Evolutionary conservation across 2,888 invertebrate genomes (phyloP), one percentile per base, ranked within the genome.

Genomic region (Rhingia rostrata): DNA sequence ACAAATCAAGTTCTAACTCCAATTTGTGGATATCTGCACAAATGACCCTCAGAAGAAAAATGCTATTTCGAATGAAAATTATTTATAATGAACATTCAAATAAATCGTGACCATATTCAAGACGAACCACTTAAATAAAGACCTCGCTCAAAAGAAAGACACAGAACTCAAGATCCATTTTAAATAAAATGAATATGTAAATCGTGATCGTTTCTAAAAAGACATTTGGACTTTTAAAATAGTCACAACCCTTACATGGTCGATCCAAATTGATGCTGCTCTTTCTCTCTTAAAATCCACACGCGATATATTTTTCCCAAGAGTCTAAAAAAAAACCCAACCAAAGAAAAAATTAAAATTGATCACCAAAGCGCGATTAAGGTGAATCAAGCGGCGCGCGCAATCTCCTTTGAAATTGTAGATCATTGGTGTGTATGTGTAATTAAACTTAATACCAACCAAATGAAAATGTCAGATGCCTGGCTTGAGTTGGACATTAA

Each of bases 401-500:
- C 60, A 39, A 67, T 61, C 45, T 66, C 56, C 64, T 83, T 69
- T 66, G 63, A 73, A 83, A 78, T 54, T 78, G 30, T 56, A 73
- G 56, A 83, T 79, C 73, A 51, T 51, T 49, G 32, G 22, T 43
- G 12, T 45, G 12, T 43, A 12, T 49, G 32, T 83, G 83, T 83
- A 83, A 83, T 83, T 83, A 83, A 79, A 79, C 51, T 63, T 69
- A 64, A 83, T 79, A 64, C 45, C 67, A 22, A 63, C 39, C 58
- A 67, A 79, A 73, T 60, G 63, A 64, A 79, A 83, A 83, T 83
- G 83, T 83, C 83, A 79, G 79, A 56, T 79, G 73, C 56, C 72
- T 77, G 33, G 37, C 56, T 63, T 63, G 45, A 61, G 37, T 66
- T 61, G 47, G 41, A 56, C 32, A 49, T 66, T 69, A 43, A 37